Conservation (phyloP, 2,113 vertebrate species). For the Lipophrys pholis region DNA sequence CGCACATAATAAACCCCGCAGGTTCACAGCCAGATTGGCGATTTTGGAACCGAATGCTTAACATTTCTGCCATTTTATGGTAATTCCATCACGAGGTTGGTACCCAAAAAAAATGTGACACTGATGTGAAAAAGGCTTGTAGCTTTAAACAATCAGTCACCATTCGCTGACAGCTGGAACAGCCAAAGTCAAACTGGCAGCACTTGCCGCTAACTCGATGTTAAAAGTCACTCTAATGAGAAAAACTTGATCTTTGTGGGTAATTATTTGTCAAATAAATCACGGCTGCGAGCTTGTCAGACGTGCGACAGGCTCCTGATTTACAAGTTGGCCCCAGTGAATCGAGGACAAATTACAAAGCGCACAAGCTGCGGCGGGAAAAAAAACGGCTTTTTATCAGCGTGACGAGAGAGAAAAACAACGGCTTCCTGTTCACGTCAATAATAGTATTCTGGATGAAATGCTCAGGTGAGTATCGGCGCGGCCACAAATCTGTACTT, state of each 20-base stretch:
- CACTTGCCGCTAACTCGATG: neutral
- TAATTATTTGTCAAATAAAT: neutral
- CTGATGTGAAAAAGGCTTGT: too few species aligned
- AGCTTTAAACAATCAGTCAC: too few species aligned
- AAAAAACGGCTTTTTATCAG: neutral
- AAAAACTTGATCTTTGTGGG: neutral
- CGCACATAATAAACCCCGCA: too few species aligned
- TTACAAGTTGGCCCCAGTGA: neutral
- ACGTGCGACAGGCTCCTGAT: neutral
- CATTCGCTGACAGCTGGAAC: neutral
- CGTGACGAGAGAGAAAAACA: neutral
- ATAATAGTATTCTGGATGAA: too few species aligned
- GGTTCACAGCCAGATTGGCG: too few species aligned
- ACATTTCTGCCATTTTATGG: too few species aligned
- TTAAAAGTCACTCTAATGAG: neutral
- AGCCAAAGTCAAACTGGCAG: neutral
- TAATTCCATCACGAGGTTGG: too few species aligned
- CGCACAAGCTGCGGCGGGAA: neutral
- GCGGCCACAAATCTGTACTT: too few species aligned
- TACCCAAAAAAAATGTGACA: too few species aligned
- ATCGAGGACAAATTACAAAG: neutral
- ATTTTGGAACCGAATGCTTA: too few species aligned
- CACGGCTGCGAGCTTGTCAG: neutral
- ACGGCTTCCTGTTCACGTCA: too few species aligned
- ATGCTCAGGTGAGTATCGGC: too few species aligned